Evolutionary conservation across 2,888 invertebrate species (phyloP), one percentile per base, ranked within the genome.

Genomic region (Tipula unca): DNA sequence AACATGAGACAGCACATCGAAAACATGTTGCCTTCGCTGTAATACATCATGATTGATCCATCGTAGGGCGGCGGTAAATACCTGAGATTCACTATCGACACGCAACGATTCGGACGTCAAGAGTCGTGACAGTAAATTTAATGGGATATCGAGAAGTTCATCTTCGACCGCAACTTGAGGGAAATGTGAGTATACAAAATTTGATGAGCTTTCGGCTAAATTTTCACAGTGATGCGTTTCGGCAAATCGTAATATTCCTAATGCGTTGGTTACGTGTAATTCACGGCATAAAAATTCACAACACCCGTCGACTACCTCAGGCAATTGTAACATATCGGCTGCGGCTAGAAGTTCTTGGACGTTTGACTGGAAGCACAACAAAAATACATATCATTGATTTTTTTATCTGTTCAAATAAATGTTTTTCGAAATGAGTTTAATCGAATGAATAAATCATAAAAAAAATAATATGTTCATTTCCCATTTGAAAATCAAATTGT

Each of bases 221-320:
- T 95, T 94, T 88, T 93, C 92, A 90, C 96, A 96, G 90, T 96
- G 95, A 91, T 97, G 97, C 86, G 95, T 95, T 90, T 97, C 97
- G 86, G 97, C 97, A 93, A 98, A 97, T 90, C 96, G 95, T 90
- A 95, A 95, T 91, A 96, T 96, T 89, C 98, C 98, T 89, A 98
- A 93, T 86, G 96, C 96, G 92, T 98, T 98, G 48, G 96, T 94
- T 85, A 95, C 94, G 91, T 97, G 95, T 86, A 98, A 91, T 91
- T 97, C 96, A 88, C 95, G 94, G 88, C 95, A 95, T 85, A 98
- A 92, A 90, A 95, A 98, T 89, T 95, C 94, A 86, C 96, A 95
- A 90, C 98, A 98, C 6, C 95, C 95, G 85, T 94, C 93, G 17
- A 98, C 95, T 69, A 95, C 94, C 90, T 97, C 97, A 87, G 94